Evolutionary conservation across 2,113 vertebrate species (phyloP), one percentile per base, ranked within the genome.

Genomic region (Platysteira castanea): DNA sequence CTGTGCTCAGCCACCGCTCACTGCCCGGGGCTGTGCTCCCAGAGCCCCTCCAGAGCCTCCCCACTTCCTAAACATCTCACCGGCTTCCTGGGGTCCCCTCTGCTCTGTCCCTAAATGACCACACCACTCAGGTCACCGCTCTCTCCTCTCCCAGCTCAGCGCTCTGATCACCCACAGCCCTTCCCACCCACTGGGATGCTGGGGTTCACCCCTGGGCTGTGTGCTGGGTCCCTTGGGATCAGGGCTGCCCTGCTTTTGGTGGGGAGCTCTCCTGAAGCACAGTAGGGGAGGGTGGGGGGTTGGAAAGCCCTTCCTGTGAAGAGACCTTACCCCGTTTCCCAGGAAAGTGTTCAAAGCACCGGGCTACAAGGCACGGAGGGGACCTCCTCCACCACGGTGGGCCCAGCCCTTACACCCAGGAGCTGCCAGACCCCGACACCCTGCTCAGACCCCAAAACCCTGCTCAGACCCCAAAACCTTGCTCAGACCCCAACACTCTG

Each of bases 41-140:
- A 63, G 67, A 63, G 50, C 54, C 75, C 11, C 44, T 39, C 17
- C 13, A 7, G 67, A 76, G 28, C 68, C 63, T 60, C 53, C 11
- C 27, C 24, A 16, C 76, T 78, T 89, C 76, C 46, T 46, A 2
- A 73, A 53, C 18, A 50, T 15, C 59, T 65, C 78, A 57, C 12
- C 92, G 76, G 92, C 85, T 90, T 76, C 89, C 89, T 88, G 53
- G 16, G 49, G 53, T 59, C 54, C 44, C 59, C 44, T 79, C 75
- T 88, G 53, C 35, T 86, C 75, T 61, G 53, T 69, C 71, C 41
- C 50, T 37, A 10, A 30, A 12, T 21, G 53, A 75, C 74, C 50
- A 5, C n/a, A 52, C 13, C 21, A 6, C 57, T 67, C 59, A 60
- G 24, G 44, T 15, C 21, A 9, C 19, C 0, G 1, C 8, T 60